Percentiles rank a stretch among this genome's conserved stretches.
Evolutionary conservation across 2,113 vertebrate species (phyloP).

Genomic region (Noturus placidus): DNA sequence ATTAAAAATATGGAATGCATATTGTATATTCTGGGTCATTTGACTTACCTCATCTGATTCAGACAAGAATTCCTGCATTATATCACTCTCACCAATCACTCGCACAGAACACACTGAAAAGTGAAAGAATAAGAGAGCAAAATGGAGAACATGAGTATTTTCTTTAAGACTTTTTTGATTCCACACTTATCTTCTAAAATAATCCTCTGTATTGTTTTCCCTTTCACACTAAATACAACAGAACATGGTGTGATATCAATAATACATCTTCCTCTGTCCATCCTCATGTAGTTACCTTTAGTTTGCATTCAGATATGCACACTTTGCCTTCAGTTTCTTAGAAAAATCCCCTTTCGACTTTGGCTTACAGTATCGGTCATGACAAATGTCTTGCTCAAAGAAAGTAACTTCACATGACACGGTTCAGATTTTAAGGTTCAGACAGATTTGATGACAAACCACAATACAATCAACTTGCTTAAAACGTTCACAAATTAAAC

Average conservation of each 20-base stretch:
- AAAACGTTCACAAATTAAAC: not conserved
- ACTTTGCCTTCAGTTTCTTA: no score
- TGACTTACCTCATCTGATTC: conserved; percentile 91
- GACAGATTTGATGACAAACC: not conserved
- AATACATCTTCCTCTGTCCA: not conserved
- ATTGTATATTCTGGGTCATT: not conserved
- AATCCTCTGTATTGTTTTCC: not conserved
- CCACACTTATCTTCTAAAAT: no score
- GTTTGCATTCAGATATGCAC: no score
- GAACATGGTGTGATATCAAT: not conserved
- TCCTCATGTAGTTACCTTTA: not conserved
- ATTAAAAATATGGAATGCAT: not conserved
- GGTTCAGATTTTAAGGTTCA: not conserved
- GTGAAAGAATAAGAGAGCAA: not conserved
- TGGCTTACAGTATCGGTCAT: not conserved
- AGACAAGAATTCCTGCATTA: conserved; percentile 97
- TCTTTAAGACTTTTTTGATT: no score
- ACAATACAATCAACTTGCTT: not conserved
- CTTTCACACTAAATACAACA: not conserved
- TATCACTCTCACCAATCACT: conserved; percentile 95
- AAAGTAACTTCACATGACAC: not conserved
- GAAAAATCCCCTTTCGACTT: not conserved
- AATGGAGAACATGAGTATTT: not conserved
- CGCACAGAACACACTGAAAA: conserved; percentile 89
- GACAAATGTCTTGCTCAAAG: not conserved